A percentile compares a stretch with the other conserved stretches of the same genome.
Conservation (phyloP, 2,797 vertebrate genomes). For the Pangasius djambal region DNA sequence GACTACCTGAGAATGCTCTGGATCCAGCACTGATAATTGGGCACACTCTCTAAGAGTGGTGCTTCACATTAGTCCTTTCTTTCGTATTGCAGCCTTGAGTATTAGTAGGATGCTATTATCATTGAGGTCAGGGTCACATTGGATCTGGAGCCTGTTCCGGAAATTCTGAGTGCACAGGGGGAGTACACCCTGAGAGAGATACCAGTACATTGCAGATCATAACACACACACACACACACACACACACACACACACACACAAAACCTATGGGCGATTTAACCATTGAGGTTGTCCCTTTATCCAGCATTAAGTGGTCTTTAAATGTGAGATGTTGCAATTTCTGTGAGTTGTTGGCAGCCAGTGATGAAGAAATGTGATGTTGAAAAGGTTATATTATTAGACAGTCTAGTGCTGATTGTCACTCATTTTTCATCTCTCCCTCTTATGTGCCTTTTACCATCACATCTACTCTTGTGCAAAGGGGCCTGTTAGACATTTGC, state of each 20-base stretch:
- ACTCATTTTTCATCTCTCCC: too few species aligned
- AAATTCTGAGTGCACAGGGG: background rate
- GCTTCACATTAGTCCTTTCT: background rate
- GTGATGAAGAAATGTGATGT: too few species aligned
- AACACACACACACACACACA: background rate
- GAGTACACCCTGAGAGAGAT: background rate
- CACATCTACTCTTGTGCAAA: too few species aligned
- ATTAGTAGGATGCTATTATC: background rate
- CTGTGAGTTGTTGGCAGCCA: too few species aligned
- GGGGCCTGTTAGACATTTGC: too few species aligned
- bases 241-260: background rate
- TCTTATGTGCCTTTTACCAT: too few species aligned
- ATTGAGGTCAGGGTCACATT: background rate
- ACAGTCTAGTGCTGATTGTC: too few species aligned
- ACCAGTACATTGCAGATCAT: background rate
- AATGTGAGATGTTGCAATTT: too few species aligned
- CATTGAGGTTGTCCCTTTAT: too few species aligned
- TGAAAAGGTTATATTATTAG: too few species aligned
- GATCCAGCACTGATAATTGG: background rate
- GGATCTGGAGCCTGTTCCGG: background rate
- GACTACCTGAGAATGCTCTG: background rate
- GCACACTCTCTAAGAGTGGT: background rate
- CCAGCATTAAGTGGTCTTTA: too few species aligned
- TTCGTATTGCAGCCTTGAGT: background rate
- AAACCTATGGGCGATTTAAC: background rate